Base-by-base conservation (phyloP, 1,140 invertebrate genomes). In the Trichonephila clavipes region DNA sequence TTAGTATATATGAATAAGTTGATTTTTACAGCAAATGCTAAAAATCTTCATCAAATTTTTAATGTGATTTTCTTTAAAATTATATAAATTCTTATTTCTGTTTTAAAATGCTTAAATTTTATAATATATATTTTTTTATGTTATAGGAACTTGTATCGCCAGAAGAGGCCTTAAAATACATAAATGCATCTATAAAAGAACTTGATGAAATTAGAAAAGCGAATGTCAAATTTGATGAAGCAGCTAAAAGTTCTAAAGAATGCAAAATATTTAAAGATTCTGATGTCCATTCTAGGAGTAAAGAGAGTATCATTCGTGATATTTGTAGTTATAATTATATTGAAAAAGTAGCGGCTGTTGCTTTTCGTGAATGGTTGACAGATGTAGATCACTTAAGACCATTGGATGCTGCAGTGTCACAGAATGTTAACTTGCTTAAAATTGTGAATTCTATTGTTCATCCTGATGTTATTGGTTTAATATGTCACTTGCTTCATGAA, bases 371-470 rank as follows among this genome's bases (percentile, higher is more conserved):
- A 21, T 62, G 28, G 16, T 61, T 83, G 14, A 34, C 40, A 16
- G 58, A 92, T 83, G n/a, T 12, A 3, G 66, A 21, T 81, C 51
- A 10, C 24, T 19, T 8, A 64, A 14, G 21, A 4, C 19, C 88
- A 6, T 8, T 77, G 19, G 62, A 91, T 58, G 44, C 72, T 16
- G 12, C 18, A 34, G 6, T 14, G 8, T 0, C 93, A 28, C 21
- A n/a, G 62, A 40, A 85, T 5, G 40, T 77, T 21, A 72, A 51
- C 24, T n/a, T 86, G n/a, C 69, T 90, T 62, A 85, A 94, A 19
- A 90, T 95, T 40, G 77, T 95, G 5, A 93, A 94, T 77, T 94
- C 88, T 89, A 94, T 95, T 85, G 83, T 94, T n/a, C 92, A 95
- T 86, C 94, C 94, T 8, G 92, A 95, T 64, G 94, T 95, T 6